Evolutionary conservation across 2,113 vertebrate species (phyloP), one percentile per base, ranked within the genome.

Genomic region (Amphilophus citrinellus): DNA sequence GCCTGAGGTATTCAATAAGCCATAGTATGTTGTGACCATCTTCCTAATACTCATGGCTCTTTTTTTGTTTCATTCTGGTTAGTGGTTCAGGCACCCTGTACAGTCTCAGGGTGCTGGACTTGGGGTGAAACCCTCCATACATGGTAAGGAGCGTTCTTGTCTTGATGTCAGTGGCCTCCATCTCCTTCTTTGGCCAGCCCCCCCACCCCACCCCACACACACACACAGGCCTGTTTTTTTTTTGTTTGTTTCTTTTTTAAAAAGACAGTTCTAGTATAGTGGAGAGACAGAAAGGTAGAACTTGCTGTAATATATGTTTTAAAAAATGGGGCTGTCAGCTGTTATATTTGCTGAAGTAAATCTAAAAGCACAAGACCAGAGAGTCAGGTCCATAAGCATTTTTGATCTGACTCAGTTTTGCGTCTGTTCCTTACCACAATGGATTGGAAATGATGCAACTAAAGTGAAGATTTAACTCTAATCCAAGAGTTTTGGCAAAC

Each of bases 401-500:
- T 73, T 53, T 35, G 10, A 35, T 56, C 27, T 56, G 47, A 35
- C 18, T 73, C 17, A 56, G 27, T 56, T 53, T 32, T 27, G 68
- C 47, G 0, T 7, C 47, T 73, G 17, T 73, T 17, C 44, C 17
- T 10, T 56, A 73, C 68, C 68, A 56, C 68, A 73, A 35, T 0
- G 10, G 66, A 53, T 53, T 73, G 30, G 47, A 56, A 56, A n/a
- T 73, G 18, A 73, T 35, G 47, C 47, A 56, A 56, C 68, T 73
- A 10, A 56, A 32, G 27, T 56, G 10, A 32, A 73, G 27, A 73
- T 6, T 73, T 32, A 73, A 17, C 66, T 32, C 27, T 73, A 53
- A 73, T 73, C 44, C 66, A 73, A 27, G 50, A 24, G 66, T 73
- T 73, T 53, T 73, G 66, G 44, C 66, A 32, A 73, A 56, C 68